phyloP scores from a whole-genome alignment of 2,797 vertebrate species.

The Poecilia picta region DNA sequence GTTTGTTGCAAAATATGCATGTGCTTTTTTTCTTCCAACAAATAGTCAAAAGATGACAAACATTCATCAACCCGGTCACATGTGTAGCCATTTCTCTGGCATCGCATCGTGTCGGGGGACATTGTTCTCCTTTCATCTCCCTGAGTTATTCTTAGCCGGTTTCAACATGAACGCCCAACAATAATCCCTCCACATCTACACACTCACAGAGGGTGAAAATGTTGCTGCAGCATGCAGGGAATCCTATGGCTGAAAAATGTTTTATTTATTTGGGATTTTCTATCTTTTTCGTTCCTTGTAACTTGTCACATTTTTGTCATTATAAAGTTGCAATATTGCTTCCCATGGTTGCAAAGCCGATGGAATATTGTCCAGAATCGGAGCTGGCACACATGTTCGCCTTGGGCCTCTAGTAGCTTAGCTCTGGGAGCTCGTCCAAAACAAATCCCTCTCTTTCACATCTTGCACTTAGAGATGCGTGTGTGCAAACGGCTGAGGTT shows the following conservation, averaged over 20 bases:
- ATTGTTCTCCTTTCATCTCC: constrained; percentile 19
- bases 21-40: not conserved
- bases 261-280: not conserved
- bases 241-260: not conserved
- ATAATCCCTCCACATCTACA: not conserved
- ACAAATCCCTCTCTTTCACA: constrained; percentile 10
- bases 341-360: constrained; percentile 3
- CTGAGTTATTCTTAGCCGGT: constrained; percentile 9
- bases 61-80: constrained; percentile 3
- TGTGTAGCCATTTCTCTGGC: constrained; percentile 23
- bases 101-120: constrained; percentile 13
- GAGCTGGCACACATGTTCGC: constrained; percentile 24
- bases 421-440: constrained; percentile 18
- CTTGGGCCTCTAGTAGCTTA: constrained; percentile 35
- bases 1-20: not conserved
- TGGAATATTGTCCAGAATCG: constrained; percentile 32
- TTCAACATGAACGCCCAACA: not conserved
- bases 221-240: not conserved
- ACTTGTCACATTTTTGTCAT: not conserved
- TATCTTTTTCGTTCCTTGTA: no score
- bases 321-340: not conserved
- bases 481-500: constrained; percentile 10
- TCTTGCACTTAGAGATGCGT: not conserved
- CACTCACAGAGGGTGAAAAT: not conserved
- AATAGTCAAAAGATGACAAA: not conserved